phyloP scores from a whole-genome alignment of 2,797 vertebrate genomes.

The Anabacerthia variegaticeps region DNA sequence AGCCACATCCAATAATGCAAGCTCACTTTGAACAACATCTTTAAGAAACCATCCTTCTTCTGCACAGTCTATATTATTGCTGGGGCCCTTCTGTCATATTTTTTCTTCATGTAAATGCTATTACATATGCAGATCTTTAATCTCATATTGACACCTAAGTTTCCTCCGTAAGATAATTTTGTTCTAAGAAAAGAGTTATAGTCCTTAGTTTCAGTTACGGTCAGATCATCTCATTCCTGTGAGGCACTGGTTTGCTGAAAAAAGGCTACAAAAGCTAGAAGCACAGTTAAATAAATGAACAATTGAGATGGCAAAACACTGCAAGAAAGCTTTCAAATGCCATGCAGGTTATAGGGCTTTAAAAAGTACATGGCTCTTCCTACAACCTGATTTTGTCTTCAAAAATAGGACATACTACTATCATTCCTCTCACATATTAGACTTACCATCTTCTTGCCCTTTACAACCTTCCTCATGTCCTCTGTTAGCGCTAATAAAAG shows the following conservation, averaged over 20 bases:
- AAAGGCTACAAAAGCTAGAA: not conserved
- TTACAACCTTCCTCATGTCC: constrained; percentile 12
- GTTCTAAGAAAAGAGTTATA: not conserved
- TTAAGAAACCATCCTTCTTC: not conserved
- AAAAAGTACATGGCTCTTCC: not conserved
- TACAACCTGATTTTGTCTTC: not conserved
- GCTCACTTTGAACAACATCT: not conserved
- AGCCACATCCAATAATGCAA: not conserved
- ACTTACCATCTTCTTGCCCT: not conserved
- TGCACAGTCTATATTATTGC: not conserved
- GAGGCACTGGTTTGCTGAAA: not conserved
- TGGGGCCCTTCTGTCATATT: not conserved
- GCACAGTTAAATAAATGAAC: not conserved
- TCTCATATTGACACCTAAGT: not conserved
- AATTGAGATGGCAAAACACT: not conserved
- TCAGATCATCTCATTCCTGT: rapidly evolving
- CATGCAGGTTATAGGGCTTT: not conserved
- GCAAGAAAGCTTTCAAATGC: not conserved
- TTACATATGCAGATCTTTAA: not conserved
- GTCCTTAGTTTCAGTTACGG: not conserved
- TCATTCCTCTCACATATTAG: not conserved
- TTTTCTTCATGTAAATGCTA: not conserved
- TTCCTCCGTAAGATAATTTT: not conserved
- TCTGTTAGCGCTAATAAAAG: constrained; percentile 39
- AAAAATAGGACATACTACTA: not conserved